Base-by-base conservation (phyloP, 53 echinoderm and acorn worm genomes). In the Stichopus horrens region DNA sequence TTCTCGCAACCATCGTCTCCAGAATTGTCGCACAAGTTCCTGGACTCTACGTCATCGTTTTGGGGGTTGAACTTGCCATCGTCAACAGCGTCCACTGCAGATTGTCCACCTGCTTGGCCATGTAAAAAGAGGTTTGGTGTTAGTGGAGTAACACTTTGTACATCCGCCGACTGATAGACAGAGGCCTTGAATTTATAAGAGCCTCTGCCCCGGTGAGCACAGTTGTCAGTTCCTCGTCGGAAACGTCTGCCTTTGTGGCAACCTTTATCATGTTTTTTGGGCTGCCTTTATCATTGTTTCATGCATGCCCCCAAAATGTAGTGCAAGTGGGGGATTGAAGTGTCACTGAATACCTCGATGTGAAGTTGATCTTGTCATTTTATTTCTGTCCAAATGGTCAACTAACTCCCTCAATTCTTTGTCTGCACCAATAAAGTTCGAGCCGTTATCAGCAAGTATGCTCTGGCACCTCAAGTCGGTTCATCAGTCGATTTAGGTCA, bases 111-210 rank as follows among this genome's bases (percentile, higher is more conserved):
- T n/a, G n/a, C n/a, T n/a, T n/a, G n/a, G n/a, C n/a, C n/a, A n/a
- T n/a, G n/a, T n/a, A n/a, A n/a, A n/a, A n/a, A n/a, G n/a, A 74
- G 74, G 22, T 89, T 89, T 4, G 90, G 90, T 7, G 90, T 89
- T 16, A 89, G 21, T 55, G 90, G 83, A 8, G 55, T 18, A 5
- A 11, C 90, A 74, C 83, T 83, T n/a, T 74, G 60, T 53, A 19
- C 67, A 23, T 82, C 74, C 20, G 90, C 83, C 18, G 90, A 74
- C 53, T 89, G 90, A 23, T 83, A 74, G 7, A 74, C 21, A 89
- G 23, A 8, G 90, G 90, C 51, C 74, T 78, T 4, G 79, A 89
- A n/a, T 83, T 83, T 54, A 89, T 11, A 3, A 89, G 58, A 53
- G 59, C 90, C 52, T 89, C 54, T 53, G 74, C 87, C 8, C 87